Evolutionary conservation across 2,888 invertebrate species (phyloP), one percentile per base, ranked within the genome.

Genomic region (Pristionchus mayeri): DNA sequence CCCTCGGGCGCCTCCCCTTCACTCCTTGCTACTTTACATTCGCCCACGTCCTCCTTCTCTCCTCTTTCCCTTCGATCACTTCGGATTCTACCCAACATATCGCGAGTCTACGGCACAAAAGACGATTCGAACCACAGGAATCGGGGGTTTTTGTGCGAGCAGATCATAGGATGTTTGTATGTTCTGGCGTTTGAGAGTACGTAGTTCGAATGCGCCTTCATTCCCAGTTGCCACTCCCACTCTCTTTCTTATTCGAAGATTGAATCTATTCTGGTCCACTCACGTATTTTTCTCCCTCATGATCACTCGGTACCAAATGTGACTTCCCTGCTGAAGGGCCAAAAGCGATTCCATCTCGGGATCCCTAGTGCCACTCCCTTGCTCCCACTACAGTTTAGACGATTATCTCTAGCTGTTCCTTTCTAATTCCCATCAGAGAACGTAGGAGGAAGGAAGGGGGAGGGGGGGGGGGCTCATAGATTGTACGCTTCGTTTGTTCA

Each of bases 141-240:
- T 60, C 57, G 57, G 30, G 27, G 27, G 30, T 30, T 60, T 60
- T 60, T 60, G 27, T 24, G 27, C 27, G 57, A 27, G 52, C 30
- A 60, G 57, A 60, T 60, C 57, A 60, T 52, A 27, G 13, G 57
- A 13, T 60, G 57, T 60, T 60, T 60, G 57, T 60, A 27, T 60
- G 57, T 60, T 60, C 57, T n/a, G 57, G 27, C 30, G 57, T 60
- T 60, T 60, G 57, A 60, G 57, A 60, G 57, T 60, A 60, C 57
- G 57, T 60, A 60, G 57, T 60, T 60, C 57, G 57, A 60, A n/a
- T n/a, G n/a, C n/a, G 27, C 27, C 30, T 60, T 30, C 24, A 4
- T 24, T 24, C 54, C 54, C 54, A 54, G 54, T 54, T 54, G 54
- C 54, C 57, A 60, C 9, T 60, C 16, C 57, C 11, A 16, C 18